phyloP scores from a whole-genome alignment of 2,797 vertebrate genomes.

The Pampus argenteus region DNA sequence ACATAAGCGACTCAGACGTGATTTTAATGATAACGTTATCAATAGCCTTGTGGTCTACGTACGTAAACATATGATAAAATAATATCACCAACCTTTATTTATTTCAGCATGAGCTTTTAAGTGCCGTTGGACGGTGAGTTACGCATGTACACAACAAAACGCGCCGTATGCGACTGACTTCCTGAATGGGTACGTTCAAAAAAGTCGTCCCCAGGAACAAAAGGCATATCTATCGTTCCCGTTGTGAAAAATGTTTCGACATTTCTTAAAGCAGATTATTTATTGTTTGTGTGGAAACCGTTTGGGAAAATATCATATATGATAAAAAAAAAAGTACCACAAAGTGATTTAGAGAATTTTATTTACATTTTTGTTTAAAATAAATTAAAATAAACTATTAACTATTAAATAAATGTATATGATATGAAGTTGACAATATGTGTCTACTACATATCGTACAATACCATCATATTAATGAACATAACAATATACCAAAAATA shows the following conservation, averaged over 20 bases:
- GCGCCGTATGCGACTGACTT: slow-evolving; percentile 65
- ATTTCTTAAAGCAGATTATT: background rate
- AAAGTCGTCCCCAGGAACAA: slow-evolving; percentile 29
- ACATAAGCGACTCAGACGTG: accelerated
- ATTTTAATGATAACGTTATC: accelerated
- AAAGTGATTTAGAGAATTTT: background rate
- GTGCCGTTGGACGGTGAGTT: background rate
- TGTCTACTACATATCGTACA: background rate
- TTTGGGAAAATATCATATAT: too few species aligned
- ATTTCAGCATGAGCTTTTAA: slow-evolving; percentile 48
- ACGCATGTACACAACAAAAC: slow-evolving; percentile 73
- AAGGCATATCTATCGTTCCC: slow-evolving; percentile 23
- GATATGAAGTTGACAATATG: background rate
- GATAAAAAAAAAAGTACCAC: background rate
- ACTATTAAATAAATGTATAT: too few species aligned
- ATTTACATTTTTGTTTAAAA: background rate
- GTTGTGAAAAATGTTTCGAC: background rate
- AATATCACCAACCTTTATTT: slow-evolving; percentile 55
- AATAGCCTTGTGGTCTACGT: accelerated
- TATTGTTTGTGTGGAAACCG: background rate
- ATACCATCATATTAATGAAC: background rate
- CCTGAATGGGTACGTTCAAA: slow-evolving; percentile 57
- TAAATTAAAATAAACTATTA: too few species aligned
- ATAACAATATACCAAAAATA: background rate
- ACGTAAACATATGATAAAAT: background rate